Evolutionary conservation across 2,113 vertebrate genomes (phyloP), one percentile per base, ranked within the genome.

Genomic region (Balaeniceps rex): DNA sequence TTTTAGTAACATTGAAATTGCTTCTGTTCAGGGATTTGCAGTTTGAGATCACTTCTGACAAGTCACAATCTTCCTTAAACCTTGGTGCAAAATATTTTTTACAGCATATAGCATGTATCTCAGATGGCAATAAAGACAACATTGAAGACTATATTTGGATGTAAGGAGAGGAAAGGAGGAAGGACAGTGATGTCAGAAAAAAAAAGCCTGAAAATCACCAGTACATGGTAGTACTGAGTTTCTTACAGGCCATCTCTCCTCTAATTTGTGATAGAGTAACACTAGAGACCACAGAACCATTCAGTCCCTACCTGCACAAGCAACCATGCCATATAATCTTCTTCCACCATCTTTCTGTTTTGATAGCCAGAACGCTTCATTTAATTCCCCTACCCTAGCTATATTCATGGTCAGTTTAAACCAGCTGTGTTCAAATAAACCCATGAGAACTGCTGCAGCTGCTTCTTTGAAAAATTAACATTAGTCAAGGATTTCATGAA

Each of bases 41-140:
- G 19, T 26, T 64, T 52, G 49, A 42, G 25, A 58, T 15, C 23
- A 26, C 18, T 90, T 86, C 77, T 83, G 66, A 74, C 36, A 44
- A 1, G 0, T 16, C 24, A 76, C 9, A 34, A 42, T 19, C 17
- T 61, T 82, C 47, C 58, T 81, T 77, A 64, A 88, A 64, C 10
- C 51, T 12, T 12, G 40, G 23, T 71, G n/a, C n/a, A 68, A 49
- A 63, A 5, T 57, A 44, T 11, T 77, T 83, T 68, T 40, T 49
- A 47, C 36, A 38, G 29, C 7, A 0, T 52, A 57, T 25, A 36
- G 36, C 0, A 0, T 19, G 9, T 49, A 42, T n/a, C 40, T 85
- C 40, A 49, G 49, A 36, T n/a, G 12, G 40, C 72, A 83, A 28
- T 31, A 40, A 44, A 44, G 24, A 9, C 14, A 60, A 68, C 40